phyloP scores from a whole-genome alignment of 2,113 vertebrate genomes.

The Anser cygnoides region DNA sequence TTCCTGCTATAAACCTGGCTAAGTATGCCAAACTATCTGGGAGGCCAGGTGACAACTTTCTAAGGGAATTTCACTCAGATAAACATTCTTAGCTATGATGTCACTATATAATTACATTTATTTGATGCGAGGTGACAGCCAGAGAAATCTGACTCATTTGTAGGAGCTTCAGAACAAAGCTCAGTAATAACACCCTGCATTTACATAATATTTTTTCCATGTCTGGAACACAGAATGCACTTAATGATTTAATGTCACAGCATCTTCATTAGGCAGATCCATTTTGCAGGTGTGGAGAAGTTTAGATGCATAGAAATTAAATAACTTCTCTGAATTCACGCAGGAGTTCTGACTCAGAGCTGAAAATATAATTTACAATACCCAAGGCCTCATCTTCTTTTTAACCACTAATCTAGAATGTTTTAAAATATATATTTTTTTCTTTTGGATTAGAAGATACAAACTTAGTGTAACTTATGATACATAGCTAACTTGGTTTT shows the following conservation, averaged over 20 bases:
- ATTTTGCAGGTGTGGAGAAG: not conserved
- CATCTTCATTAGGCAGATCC: not conserved
- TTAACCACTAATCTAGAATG: not conserved
- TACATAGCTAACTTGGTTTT: not conserved
- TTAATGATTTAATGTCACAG: not conserved
- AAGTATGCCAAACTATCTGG: not conserved
- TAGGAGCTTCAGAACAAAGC: conserved; percentile 10
- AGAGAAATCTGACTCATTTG: conserved; percentile 16
- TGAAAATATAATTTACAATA: not conserved
- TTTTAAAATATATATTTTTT: not conserved
- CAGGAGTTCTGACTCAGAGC: not conserved
- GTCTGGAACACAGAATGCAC: not conserved
- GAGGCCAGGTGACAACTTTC: not conserved
- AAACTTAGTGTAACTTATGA: not conserved
- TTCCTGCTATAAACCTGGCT: not conserved
- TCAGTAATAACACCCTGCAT: not conserved
- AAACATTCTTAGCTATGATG: not conserved
- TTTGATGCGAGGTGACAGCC: not conserved
- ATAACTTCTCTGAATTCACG: not conserved
- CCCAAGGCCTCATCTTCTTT: not conserved
- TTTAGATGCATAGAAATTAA: conserved; percentile 2
- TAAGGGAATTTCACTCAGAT: not conserved
- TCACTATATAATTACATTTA: not conserved
- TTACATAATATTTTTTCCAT: not conserved
- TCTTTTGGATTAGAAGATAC: not conserved